phyloP scores from a whole-genome alignment of 1,140 invertebrate species.

The Nasonia vitripennis region DNA sequence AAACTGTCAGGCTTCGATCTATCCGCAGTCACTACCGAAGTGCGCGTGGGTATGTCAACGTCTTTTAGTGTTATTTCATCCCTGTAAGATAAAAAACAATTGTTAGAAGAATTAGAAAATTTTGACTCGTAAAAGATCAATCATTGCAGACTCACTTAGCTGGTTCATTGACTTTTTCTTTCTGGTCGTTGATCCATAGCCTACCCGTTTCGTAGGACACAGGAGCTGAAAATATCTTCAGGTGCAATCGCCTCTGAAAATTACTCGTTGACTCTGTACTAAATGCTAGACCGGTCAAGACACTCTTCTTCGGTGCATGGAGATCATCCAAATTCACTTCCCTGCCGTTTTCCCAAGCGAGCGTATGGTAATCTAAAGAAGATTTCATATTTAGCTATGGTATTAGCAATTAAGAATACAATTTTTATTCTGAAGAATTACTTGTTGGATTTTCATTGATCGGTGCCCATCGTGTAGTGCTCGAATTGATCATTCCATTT shows the following conservation, averaged over 20 bases:
- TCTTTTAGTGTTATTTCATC: background rate
- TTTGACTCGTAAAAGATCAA: background rate
- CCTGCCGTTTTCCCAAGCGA: background rate
- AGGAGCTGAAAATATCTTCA: background rate
- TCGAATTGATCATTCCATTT: background rate
- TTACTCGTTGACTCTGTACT: background rate
- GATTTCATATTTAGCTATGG: too few relatives aligned
- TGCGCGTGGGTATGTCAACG: background rate
- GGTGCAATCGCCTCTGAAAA: background rate
- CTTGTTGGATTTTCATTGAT: background rate
- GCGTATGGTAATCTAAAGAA: background rate
- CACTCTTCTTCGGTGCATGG: background rate
- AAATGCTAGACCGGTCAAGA: background rate
- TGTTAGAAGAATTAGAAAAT: background rate
- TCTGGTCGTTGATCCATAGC: background rate
- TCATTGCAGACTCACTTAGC: background rate
- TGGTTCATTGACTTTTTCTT: background rate
- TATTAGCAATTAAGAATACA: background rate
- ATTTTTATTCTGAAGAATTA: background rate
- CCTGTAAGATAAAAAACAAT: background rate
- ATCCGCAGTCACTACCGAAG: background rate
- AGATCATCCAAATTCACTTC: slow-evolving; percentile 7
- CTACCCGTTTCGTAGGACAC: background rate
- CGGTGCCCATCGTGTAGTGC: background rate
- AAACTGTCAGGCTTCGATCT: background rate